phyloP scores from a whole-genome alignment of 1,140 invertebrate genomes.

The Ditylenchus dipsaci region DNA sequence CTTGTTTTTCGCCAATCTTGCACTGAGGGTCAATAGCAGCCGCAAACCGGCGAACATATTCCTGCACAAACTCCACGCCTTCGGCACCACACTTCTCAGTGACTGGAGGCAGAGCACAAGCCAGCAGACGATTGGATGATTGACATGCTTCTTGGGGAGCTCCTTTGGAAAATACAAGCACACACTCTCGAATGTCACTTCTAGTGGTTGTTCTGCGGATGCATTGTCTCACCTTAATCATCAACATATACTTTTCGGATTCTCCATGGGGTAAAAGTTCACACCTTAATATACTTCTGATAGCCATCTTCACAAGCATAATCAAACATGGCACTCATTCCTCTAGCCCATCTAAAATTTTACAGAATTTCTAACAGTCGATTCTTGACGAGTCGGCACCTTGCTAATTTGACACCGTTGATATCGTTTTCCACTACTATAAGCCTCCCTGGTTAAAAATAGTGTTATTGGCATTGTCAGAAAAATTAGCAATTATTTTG shows the following conservation, averaged over 20 bases:
- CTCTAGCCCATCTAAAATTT: slow-evolving; percentile 40
- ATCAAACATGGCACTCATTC: slow-evolving; percentile 56
- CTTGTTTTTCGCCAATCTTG: slow-evolving; percentile 18
- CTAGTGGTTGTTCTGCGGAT: slow-evolving; percentile 37
- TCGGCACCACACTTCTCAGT: slow-evolving; percentile 39
- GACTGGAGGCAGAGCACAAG: slow-evolving; percentile 41
- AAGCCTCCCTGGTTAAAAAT: too few relatives aligned
- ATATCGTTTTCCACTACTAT: too few relatives aligned
- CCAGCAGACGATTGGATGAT: slow-evolving; percentile 48
- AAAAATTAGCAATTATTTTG: too few relatives aligned
- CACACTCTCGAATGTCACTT: slow-evolving; percentile 46
- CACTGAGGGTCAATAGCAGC: slow-evolving; percentile 49
- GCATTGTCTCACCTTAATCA: slow-evolving; percentile 42
- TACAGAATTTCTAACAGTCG: slow-evolving; percentile 19
- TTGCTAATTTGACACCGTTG: too few relatives aligned
- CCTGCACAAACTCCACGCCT: slow-evolving; percentile 37
- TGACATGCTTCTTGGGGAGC: slow-evolving; percentile 51
- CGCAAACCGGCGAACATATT: slow-evolving; percentile 48
- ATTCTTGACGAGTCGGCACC: neutral
- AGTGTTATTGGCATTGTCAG: too few relatives aligned
- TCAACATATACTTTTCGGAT: slow-evolving; percentile 7
- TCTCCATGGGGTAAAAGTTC: slow-evolving; percentile 9
- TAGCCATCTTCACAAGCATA: slow-evolving; percentile 50
- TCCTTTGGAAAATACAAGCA: slow-evolving; percentile 49
- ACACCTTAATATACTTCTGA: slow-evolving; percentile 35